Conservation (phyloP, 2,888 invertebrate species). For the Andrena praecox region DNA sequence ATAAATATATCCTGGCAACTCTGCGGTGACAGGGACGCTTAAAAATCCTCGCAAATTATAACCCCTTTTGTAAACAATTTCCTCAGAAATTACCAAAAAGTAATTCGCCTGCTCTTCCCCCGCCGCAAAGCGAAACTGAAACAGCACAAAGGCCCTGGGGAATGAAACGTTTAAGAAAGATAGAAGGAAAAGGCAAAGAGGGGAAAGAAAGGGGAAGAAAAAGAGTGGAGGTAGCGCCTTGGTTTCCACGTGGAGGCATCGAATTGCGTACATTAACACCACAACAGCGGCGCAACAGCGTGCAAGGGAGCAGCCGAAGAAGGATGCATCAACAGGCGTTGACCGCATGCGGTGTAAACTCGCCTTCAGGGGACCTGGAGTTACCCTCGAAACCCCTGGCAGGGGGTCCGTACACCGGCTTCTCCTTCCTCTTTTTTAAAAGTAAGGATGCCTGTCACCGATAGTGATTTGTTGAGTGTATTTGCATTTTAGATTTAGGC, state of each 20-base stretch:
- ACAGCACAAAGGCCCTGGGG: neutral
- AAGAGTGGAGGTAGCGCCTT: conserved; percentile 20
- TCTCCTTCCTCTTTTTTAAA: conserved; percentile 80
- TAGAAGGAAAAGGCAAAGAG: neutral
- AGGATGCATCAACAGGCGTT: conserved; percentile 75
- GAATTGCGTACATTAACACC: conserved; percentile 58
- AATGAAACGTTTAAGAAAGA: conserved; percentile 13
- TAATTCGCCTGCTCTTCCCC: neutral
- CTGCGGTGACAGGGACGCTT: too few relatives aligned
- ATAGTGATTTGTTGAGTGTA: conserved; percentile 84
- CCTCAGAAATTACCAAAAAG: neutral
- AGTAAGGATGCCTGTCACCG: conserved; percentile 83
- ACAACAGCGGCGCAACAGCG: conserved; percentile 45
- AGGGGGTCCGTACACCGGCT: conserved; percentile 82
- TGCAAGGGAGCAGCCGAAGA: conserved; percentile 66
- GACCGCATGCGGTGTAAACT: conserved; percentile 79
- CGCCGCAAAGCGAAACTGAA: neutral
- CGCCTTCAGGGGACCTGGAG: conserved; percentile 75
- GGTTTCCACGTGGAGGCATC: conserved; percentile 32
- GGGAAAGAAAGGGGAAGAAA: neutral
- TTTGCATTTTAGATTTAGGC: conserved; percentile 85
- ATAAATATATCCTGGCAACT: neutral
- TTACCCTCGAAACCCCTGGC: conserved; percentile 82
- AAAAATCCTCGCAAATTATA: too few relatives aligned
- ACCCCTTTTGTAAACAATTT: conserved; percentile 1